Conservation (phyloP, 2,797 vertebrate species). For the Pogonophryne albipinna region DNA sequence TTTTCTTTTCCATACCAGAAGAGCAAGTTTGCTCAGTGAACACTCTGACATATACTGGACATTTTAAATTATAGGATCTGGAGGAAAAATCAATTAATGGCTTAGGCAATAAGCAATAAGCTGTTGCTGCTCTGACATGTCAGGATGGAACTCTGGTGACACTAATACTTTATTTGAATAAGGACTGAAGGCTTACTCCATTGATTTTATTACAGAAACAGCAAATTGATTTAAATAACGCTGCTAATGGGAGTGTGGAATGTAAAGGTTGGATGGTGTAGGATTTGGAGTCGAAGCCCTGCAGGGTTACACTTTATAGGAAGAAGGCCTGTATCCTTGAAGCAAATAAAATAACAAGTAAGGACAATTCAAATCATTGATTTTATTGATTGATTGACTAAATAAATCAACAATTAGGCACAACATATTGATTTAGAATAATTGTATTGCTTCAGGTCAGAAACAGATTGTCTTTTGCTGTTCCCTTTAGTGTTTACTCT, state of each 20-base stretch:
- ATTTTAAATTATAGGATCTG: conserved; percentile 74
- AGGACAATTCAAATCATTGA: no score
- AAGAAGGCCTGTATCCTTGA: neutral
- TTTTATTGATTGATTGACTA: no score
- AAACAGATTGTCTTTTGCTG: no score
- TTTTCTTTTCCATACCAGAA: conserved; percentile 20
- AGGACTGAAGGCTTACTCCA: conserved; percentile 70
- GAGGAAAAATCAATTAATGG: conserved; percentile 75
- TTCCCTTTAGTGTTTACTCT: no score
- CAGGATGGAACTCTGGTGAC: conserved; percentile 70
- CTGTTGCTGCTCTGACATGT: conserved; percentile 65
- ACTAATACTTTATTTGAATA: conserved; percentile 77
- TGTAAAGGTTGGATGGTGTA: conserved; percentile 55
- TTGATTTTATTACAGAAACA: conserved; percentile 75
- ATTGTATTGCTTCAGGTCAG: no score
- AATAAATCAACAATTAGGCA: no score
- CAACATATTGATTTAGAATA: no score
- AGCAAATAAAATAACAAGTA: neutral
- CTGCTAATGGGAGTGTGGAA: conserved; percentile 60
- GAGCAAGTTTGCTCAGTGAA: conserved; percentile 55
- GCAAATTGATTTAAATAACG: conserved; percentile 76
- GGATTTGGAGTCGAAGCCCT: conserved; percentile 23
- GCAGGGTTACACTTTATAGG: conserved; percentile 16
- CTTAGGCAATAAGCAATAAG: conserved; percentile 75
- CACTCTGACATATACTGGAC: conserved; percentile 65